Evolutionary conservation across 2,113 vertebrate species (phyloP).

Genomic region (Pavo muticus): DNA sequence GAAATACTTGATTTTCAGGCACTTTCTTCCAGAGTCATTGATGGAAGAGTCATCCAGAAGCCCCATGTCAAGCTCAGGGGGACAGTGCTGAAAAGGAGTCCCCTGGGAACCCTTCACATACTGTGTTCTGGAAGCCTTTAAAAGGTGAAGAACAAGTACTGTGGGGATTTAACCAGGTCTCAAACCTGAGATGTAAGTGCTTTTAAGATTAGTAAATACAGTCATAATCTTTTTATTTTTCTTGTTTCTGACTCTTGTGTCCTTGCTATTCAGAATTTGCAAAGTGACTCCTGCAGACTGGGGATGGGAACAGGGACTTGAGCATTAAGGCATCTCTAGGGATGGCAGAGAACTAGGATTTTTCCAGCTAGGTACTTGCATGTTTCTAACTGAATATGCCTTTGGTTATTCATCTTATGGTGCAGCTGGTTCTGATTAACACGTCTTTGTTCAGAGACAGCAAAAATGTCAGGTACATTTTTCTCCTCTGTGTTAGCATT

Average conservation of each 20-base stretch:
- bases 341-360: not conserved
- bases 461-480: not conserved
- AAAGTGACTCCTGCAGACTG: not conserved
- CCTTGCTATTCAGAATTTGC: not conserved
- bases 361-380: not conserved
- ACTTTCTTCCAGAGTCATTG: not conserved
- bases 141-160: not conserved
- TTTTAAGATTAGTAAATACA: not conserved
- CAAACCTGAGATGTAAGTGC: accelerated
- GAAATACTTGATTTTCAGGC: not conserved
- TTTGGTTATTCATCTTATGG: not conserved
- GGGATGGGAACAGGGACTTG: not conserved
- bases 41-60: not conserved
- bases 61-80: not conserved
- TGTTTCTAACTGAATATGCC: not conserved
- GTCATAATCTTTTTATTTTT: not conserved
- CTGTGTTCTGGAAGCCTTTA: not conserved
- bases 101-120: not conserved
- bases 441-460: not conserved
- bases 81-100: not conserved
- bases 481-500: not conserved
- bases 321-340: too few relatives aligned
- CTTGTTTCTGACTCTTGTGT: not conserved
- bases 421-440: not conserved
- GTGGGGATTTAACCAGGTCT: not conserved